Percentiles rank a stretch among this genome's conserved stretches.
Conservation (phyloP, 2,888 invertebrate genomes). For the Cryptocheilus praepositus region DNA sequence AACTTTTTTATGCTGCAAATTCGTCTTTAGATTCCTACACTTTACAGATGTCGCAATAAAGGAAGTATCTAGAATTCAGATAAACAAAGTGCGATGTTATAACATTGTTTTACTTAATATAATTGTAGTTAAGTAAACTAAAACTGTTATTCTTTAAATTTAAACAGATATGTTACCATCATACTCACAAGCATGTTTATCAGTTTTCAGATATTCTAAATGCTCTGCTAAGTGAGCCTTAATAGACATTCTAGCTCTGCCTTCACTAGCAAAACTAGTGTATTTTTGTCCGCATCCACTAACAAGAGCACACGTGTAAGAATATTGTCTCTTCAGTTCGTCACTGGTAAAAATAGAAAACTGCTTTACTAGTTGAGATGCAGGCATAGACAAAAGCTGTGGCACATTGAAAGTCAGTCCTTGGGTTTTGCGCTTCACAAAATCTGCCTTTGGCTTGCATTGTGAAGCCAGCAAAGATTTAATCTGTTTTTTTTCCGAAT, state of each 20-base stretch:
- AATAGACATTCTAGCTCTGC: constrained; percentile 75
- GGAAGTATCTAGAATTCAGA: constrained; percentile 53
- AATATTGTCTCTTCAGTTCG: constrained; percentile 76
- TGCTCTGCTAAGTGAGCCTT: constrained; percentile 76
- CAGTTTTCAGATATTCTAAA: constrained; percentile 67
- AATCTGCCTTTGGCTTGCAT: constrained; percentile 48
- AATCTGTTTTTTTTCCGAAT: constrained; percentile 66
- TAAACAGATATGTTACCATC: constrained; percentile 10
- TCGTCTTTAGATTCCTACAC: constrained; percentile 58
- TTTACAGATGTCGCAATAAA: constrained; percentile 61
- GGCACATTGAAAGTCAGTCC: constrained; percentile 56
- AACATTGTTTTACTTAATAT: background rate
- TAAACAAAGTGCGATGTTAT: constrained; percentile 8
- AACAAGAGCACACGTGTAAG: constrained; percentile 76
- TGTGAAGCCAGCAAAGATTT: constrained; percentile 41
- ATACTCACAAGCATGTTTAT: constrained; percentile 64
- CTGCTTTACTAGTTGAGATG: constrained; percentile 75
- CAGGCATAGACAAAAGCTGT: constrained; percentile 72
- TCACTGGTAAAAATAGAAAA: constrained; percentile 76
- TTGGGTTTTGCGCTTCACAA: constrained; percentile 53
- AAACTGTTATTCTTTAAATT: background rate
- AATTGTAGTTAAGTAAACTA: background rate
- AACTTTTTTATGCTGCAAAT: constrained; percentile 57
- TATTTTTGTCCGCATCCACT: constrained; percentile 75
- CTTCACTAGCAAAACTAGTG: constrained; percentile 78